Conservation (phyloP, 2,888 invertebrate genomes). For the Marasmarcha lunaedactyla region DNA sequence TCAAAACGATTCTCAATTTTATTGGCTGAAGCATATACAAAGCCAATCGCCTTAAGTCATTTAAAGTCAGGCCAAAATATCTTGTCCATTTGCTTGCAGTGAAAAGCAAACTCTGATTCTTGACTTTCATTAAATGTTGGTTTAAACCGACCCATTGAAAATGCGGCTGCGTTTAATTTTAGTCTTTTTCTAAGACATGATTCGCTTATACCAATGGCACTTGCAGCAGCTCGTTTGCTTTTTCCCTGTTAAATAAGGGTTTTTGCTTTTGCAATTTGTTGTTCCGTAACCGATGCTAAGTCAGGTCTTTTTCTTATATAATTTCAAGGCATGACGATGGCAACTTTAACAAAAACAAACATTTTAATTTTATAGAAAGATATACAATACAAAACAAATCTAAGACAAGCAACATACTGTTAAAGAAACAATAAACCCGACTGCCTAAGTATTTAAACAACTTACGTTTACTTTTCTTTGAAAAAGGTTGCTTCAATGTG, state of each 20-base stretch:
- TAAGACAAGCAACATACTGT: too few species aligned
- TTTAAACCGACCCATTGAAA: slow-evolving; percentile 3
- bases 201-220: slow-evolving; percentile 1
- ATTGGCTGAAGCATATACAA: slow-evolving; percentile 6
- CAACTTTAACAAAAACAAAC: background rate
- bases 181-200: slow-evolving; percentile 4
- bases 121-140: background rate
- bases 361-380: too few species aligned
- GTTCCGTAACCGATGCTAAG: background rate
- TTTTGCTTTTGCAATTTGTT: background rate
- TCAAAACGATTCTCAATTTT: slow-evolving; percentile 7
- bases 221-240: slow-evolving; percentile 5
- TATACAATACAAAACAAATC: too few species aligned
- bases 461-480: too few species aligned
- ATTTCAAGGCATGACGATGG: background rate
- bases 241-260: slow-evolving; percentile 1
- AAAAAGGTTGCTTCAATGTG: too few species aligned
- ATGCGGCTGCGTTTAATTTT: background rate
- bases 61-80: slow-evolving; percentile 6
- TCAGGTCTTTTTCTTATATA: background rate
- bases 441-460: too few species aligned
- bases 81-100: background rate
- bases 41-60: slow-evolving; percentile 5
- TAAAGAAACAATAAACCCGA: too few species aligned
- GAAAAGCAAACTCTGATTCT: background rate